phyloP scores from a whole-genome alignment of 2,888 invertebrate species.

The Archaeoteleia sp. region DNA sequence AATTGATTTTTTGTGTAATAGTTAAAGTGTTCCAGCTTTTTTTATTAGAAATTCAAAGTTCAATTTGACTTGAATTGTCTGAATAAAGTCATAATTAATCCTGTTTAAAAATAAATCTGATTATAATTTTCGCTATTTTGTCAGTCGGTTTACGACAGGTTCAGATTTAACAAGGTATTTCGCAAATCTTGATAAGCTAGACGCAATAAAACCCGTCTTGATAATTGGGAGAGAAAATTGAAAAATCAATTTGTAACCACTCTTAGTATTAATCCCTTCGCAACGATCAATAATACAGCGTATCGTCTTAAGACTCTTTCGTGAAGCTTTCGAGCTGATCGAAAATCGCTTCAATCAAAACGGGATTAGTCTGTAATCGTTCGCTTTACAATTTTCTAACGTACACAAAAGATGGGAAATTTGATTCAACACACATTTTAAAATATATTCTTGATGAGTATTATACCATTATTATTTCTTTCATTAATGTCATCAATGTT shows the following conservation, averaged over 20 bases:
- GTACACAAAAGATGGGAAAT: neutral
- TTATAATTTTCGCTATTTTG: no score
- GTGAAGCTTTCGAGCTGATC: constrained; percentile 40
- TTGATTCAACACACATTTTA: neutral
- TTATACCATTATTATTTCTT: no score
- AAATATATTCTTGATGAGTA: neutral
- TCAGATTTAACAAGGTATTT: no score
- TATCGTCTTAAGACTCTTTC: constrained; percentile 38
- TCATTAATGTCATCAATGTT: no score
- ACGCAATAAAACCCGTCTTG: constrained; percentile 60
- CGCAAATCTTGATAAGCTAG: constrained; percentile 57
- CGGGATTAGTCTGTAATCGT: constrained; percentile 57
- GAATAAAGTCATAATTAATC: no score
- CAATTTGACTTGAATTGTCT: no score
- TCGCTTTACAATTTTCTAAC: constrained; percentile 6
- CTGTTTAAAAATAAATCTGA: no score
- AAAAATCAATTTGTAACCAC: constrained; percentile 68
- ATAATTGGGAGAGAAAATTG: constrained; percentile 62
- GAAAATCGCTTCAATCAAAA: constrained; percentile 63
- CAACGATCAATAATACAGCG: constrained; percentile 54
- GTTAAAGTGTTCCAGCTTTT: no score
- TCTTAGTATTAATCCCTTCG: constrained; percentile 62
- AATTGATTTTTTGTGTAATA: no score
- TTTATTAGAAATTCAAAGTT: no score
- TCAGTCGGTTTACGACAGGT: no score